Percentiles rank a stretch among this genome's conserved stretches.
phyloP scores from a whole-genome alignment of 1,140 invertebrate species.

The Sycophaga agraensis region DNA sequence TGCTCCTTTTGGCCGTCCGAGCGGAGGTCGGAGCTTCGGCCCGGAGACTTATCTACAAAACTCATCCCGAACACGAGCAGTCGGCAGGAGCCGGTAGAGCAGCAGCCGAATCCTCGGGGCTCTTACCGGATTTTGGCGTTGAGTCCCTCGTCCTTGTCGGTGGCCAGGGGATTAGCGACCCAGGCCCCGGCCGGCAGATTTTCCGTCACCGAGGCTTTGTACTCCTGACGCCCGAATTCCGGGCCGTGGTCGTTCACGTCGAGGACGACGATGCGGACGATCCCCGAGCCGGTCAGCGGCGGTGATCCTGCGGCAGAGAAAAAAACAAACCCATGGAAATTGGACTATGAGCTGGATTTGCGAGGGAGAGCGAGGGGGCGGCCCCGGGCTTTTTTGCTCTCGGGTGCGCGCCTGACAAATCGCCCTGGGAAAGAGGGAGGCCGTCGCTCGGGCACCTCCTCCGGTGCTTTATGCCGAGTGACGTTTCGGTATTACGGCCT shows the following conservation, averaged over 20 bases:
- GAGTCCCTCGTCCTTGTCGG: constrained; percentile 78
- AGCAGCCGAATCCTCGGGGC: not conserved
- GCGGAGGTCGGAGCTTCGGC: too few species aligned
- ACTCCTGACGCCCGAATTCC: constrained; percentile 76
- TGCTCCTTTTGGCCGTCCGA: too few species aligned
- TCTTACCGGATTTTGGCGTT: constrained; percentile 78
- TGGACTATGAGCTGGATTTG: not conserved
- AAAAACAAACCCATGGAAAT: not conserved
- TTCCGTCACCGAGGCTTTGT: constrained; percentile 74
- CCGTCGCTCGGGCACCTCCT: too few species aligned
- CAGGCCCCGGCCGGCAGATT: constrained; percentile 73
- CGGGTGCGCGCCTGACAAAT: too few species aligned
- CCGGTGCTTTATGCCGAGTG: too few species aligned
- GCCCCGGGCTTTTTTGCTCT: too few species aligned
- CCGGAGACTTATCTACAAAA: too few species aligned
- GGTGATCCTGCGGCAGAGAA: constrained; percentile 72
- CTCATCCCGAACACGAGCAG: too few species aligned
- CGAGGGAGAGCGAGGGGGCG: too few species aligned
- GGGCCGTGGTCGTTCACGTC: constrained; percentile 94
- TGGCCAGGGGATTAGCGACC: constrained; percentile 72
- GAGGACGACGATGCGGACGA: constrained; percentile 83
- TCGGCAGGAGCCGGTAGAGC: too few species aligned
- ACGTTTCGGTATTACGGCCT: too few species aligned
- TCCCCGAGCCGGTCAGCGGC: constrained; percentile 83
- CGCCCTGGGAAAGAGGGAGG: too few species aligned